Evolutionary conservation across 2,113 vertebrate species (phyloP).

Genomic region (Spheniscus mendiculus): DNA sequence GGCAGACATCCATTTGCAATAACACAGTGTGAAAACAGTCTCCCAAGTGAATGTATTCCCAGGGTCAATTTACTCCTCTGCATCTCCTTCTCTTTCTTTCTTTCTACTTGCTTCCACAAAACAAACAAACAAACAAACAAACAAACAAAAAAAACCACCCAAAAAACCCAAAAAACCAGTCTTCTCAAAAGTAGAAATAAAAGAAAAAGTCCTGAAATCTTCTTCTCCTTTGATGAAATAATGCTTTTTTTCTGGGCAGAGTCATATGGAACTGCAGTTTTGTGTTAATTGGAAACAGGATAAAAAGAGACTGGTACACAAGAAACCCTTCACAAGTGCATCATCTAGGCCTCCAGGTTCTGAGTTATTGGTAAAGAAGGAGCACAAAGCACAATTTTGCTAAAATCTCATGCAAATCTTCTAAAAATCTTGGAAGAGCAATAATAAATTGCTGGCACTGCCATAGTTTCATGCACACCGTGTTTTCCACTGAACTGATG

Average conservation of each 20-base stretch:
- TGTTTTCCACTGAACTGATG: conserved; percentile 53
- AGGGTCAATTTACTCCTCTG: neutral
- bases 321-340: neutral
- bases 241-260: neutral
- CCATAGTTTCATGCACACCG: neutral
- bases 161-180: fast-evolving
- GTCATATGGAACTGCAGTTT: neutral
- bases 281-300: neutral
- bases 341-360: neutral
- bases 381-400: neutral
- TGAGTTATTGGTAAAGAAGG: neutral
- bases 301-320: neutral
- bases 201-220: neutral
- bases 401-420: conserved; percentile 30
- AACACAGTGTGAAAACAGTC: neutral
- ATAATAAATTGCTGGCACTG: neutral
- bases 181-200: neutral
- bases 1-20: neutral
- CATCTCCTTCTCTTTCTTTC: neutral
- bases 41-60: neutral
- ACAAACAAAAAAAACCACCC: no score
- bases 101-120: neutral
- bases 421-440: neutral
- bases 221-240: neutral
- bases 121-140: no score